Base-by-base conservation (phyloP, 2,797 vertebrate species). In the Halcyon chelicuti region DNA sequence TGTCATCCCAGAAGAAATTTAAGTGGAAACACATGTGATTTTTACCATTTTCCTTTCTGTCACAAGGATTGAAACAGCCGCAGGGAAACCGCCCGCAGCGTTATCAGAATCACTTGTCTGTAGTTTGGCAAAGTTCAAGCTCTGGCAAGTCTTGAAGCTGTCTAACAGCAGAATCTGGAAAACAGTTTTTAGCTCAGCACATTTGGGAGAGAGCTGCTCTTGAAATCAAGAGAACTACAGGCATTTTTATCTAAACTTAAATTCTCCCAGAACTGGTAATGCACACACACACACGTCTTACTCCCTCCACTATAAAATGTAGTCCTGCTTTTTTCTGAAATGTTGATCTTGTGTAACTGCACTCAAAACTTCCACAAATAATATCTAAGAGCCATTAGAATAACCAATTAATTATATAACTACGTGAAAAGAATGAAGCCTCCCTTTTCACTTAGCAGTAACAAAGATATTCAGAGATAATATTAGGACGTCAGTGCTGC, bases 381-480 rank as follows among this genome's bases (percentile, higher is more conserved):
- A 35, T 35, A 89, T 37, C 25, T 57, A 84, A 94, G 94, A 79
- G 16, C n/a, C 37, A 63, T 35, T 37, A 79, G 44, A 94, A 71
- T 57, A 90, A 68, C 26, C 73, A 46, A 39, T 89, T 28, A 77
- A 65, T 82, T 71, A 58, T 47, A 60, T 26, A 74, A 74, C 49
- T 21, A 81, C 9, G 13, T 61, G 33, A 92, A 78, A 94, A 88
- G 33, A 91, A 76, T 6, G 70, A 72, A 87, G 12, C 20, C 67
- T 90, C 60, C 40, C 55, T 91, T 94, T 95, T 82, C 55, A 20
- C 49, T 88, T 61, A 91, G 75, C 2, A 7, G 84, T 80, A 82
- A 87, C 67, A 88, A 93, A 91, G 88, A 87, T 93, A 72, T 21
- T 66, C 33, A 54, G 88, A 90, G 65, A 96, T 75, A 95, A 93